Evolutionary conservation across 2,797 vertebrate species (phyloP).

Genomic region (Hippocampus kuda): DNA sequence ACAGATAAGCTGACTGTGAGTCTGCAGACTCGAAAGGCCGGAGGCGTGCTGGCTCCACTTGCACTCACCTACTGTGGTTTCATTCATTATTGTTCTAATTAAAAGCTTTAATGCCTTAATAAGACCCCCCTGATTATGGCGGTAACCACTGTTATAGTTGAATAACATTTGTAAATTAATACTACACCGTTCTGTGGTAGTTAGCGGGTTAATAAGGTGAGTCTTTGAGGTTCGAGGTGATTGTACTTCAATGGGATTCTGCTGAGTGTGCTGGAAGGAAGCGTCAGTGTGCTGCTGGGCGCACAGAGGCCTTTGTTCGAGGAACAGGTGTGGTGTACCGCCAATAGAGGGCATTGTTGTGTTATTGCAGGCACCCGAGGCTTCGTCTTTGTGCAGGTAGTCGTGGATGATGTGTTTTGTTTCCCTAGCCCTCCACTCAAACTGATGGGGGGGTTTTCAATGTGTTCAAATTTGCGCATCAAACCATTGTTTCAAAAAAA

Average conservation of each 20-base stretch:
- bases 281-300: conserved; percentile 40
- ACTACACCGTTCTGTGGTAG: conserved; percentile 54
- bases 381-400: conserved; percentile 46
- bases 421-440: conserved; percentile 23
- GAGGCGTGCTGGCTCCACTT: conserved; percentile 36
- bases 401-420: conserved; percentile 35
- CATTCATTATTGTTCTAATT: conserved; percentile 61
- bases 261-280: conserved; percentile 62
- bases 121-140: conserved; percentile 49
- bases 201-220: conserved; percentile 63
- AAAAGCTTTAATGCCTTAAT: conserved; percentile 56
- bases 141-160: conserved; percentile 47
- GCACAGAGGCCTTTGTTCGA: conserved; percentile 43
- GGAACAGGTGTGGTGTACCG: conserved; percentile 25
- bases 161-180: conserved; percentile 59
- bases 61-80: conserved; percentile 52
- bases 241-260: conserved; percentile 68
- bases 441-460: conserved; percentile 37
- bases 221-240: conserved; percentile 62
- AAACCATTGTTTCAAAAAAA: conserved; percentile 29
- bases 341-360: conserved; percentile 80
- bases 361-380: conserved; percentile 52
- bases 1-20: conserved; percentile 27
- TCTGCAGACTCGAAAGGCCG: conserved; percentile 38
- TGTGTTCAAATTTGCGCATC: conserved; percentile 43